Evolutionary conservation across 2,888 invertebrate genomes (phyloP).

Genomic region (Yponomeuta evonymella): DNA sequence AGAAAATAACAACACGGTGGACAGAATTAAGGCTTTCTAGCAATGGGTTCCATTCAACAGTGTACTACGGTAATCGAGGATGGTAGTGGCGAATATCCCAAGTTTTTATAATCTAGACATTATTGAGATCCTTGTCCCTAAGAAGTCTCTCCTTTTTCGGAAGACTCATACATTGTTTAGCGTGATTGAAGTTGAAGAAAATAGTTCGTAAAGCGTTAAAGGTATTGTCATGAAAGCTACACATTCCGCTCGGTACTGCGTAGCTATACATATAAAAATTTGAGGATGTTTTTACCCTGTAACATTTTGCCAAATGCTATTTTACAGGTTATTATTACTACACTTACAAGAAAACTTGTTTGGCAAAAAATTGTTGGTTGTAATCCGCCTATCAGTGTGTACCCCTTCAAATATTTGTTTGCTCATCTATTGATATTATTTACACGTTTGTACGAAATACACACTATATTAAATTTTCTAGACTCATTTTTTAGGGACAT

Average conservation of each 20-base stretch:
- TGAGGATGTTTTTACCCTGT: neutral
- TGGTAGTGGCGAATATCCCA: constrained; percentile 4
- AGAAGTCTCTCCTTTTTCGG: neutral
- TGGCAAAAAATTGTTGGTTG: neutral
- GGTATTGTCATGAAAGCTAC: constrained; percentile 2
- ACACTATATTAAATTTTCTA: neutral
- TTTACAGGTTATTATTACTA: neutral
- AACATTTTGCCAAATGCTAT: neutral
- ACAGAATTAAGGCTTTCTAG: neutral
- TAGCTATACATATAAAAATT: neutral
- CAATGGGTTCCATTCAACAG: neutral
- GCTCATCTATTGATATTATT: constrained; percentile 1
- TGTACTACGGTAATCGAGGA: neutral
- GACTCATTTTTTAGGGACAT: neutral
- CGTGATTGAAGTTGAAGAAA: neutral
- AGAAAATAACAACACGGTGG: neutral
- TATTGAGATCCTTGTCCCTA: constrained; percentile 8
- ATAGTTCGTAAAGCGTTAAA: neutral
- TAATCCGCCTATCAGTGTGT: neutral
- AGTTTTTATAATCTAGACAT: constrained; percentile 3
- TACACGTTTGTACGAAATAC: constrained; percentile 9
- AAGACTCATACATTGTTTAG: neutral
- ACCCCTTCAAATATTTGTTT: constrained; percentile 3
- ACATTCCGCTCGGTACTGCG: neutral
- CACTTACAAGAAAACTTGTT: neutral